A percentile compares a stretch with the other conserved stretches of the same genome.
Conservation (phyloP, 2,113 vertebrate genomes). For the Myrmecophaga tridactyla region DNA sequence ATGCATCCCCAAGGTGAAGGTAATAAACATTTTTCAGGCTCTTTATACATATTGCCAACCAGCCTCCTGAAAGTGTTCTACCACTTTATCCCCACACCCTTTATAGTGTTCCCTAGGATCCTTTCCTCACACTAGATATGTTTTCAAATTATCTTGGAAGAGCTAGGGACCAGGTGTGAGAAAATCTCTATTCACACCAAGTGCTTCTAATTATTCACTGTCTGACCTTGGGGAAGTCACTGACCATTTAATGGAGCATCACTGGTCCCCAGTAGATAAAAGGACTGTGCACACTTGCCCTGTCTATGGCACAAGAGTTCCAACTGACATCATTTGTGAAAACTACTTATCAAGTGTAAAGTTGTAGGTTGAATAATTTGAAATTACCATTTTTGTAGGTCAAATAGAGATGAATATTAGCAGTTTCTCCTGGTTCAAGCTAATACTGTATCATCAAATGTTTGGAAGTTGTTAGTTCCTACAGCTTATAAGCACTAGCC, state of each 20-base stretch:
- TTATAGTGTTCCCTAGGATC: neutral
- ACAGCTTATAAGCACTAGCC: neutral
- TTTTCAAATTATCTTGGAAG: neutral
- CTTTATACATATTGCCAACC: neutral
- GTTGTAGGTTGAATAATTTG: neutral
- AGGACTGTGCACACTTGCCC: neutral
- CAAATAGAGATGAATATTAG: neutral
- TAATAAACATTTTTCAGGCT: neutral
- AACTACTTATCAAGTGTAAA: neutral
- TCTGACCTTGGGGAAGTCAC: neutral
- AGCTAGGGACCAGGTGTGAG: neutral
- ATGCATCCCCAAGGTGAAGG: neutral
- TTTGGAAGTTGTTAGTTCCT: neutral
- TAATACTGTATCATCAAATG: neutral
- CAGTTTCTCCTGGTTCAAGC: neutral
- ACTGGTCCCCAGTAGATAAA: neutral
- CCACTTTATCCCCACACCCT: neutral
- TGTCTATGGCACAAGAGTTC: neutral
- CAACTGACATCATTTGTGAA: neutral
- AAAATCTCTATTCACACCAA: neutral
- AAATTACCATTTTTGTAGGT: neutral
- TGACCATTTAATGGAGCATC: neutral
- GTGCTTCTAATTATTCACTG: neutral
- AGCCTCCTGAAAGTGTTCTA: neutral
- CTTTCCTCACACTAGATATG: neutral